A percentile compares a stretch with the other conserved stretches of the same genome.
Evolutionary conservation across 1,140 invertebrate species (phyloP).

Genomic region (Drosophila guanche): DNA sequence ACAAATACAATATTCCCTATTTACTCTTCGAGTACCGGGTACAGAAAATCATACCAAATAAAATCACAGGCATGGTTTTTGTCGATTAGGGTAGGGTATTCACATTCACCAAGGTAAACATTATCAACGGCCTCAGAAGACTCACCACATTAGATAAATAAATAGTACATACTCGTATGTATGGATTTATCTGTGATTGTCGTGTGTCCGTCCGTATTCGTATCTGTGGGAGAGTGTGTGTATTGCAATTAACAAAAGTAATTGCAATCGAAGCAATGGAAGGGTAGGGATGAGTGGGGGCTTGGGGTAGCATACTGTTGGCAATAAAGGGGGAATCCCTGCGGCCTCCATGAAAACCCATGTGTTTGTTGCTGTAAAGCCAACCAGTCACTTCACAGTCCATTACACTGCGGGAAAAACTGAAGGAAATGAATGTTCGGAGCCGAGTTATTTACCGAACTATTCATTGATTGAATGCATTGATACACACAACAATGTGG

Average conservation of each 20-base stretch:
- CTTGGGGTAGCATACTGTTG: neutral
- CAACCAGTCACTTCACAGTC: slow-evolving; percentile 22
- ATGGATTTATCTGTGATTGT: slow-evolving; percentile 11
- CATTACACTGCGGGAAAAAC: slow-evolving; percentile 17
- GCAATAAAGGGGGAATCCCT: slow-evolving; percentile 26
- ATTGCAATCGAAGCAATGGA: slow-evolving; percentile 46
- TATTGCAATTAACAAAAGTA: slow-evolving; percentile 78
- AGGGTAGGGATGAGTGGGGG: no score
- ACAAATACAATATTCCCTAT: no score
- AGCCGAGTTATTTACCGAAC: neutral
- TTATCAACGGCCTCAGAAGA: slow-evolving; percentile 39
- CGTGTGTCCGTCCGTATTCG: no score
- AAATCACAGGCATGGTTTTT: slow-evolving; percentile 62
- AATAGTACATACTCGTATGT: neutral
- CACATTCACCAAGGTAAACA: slow-evolving; percentile 74
- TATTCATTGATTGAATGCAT: no score
- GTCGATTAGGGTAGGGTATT: slow-evolving; percentile 48
- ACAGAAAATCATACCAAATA: slow-evolving; percentile 45
- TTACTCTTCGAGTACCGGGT: no score
- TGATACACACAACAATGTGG: no score
- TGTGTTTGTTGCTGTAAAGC: slow-evolving; percentile 35
- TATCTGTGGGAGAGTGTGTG: slow-evolving; percentile 21
- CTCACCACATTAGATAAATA: slow-evolving; percentile 62
- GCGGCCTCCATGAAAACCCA: slow-evolving; percentile 40
- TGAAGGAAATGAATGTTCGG: no score